Base-by-base conservation (phyloP, 2,113 vertebrate species). In the Muscicapa adusta region DNA sequence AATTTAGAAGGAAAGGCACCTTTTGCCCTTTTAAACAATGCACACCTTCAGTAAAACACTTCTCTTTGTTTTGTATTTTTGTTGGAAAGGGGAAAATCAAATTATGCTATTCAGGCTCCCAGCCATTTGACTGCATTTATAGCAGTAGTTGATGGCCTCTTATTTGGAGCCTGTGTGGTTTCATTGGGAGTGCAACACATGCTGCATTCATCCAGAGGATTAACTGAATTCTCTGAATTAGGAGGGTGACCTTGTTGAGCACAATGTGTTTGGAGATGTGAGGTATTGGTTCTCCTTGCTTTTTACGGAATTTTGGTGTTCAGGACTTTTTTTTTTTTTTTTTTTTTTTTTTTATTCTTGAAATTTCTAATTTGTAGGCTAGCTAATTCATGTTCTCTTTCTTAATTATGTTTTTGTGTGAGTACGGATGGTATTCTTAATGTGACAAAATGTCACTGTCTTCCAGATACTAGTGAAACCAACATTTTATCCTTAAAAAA, bases 141-240 rank as follows among this genome's bases (percentile, higher is more conserved):
- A 80, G 62, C 61, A 51, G 66, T 29, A 31, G 75, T 18, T 95
- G 94, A 76, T 70, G 74, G 36, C n/a, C 85, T 95, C 88, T 95
- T 89, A 61, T 76, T 95, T 76, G 89, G 70, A 94, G 60, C 60
- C 57, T 78, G 29, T 51, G 65, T 29, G 6, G 66, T 93, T 97
- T 97, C 94, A 72, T 51, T 95, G 96, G 79, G 78, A 92, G 58
- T 56, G 66, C 60, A 89, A 67, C 71, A 86, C 61, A 70, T 61
- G 67, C 29, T 78, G 84, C 94, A 93, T 95, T 97, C 92, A 93
- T 95, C 77, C 53, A 50, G 75, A 91, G 80, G 92, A 96, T 97
- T 97, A 96, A 91, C 75, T 94, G 83, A 91, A 85, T 96, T 96
- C 73, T 68, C 47, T 94, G 89, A 93, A 96, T 97, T 91, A 94